Evolutionary conservation across 2,888 invertebrate genomes (phyloP), one percentile per base, ranked within the genome.

Genomic region (Parnassius glacialis): DNA sequence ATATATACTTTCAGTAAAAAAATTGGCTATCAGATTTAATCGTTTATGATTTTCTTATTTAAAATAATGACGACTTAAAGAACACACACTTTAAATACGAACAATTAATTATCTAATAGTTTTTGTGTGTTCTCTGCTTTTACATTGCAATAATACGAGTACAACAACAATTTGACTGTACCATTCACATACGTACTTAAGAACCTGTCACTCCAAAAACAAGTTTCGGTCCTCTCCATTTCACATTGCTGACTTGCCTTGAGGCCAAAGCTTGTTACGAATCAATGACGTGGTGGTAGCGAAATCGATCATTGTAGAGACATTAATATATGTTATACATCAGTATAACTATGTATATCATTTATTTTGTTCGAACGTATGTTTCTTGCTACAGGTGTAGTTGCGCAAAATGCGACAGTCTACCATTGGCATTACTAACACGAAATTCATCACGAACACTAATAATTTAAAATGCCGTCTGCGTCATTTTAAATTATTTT

Each of bases 201-300:
- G 71, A 75, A 78, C 79, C 76, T 79, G 84, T 79, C 76, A 68
- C 70, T 74, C 65, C 69, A 72, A 74, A 76, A 79, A 85, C 85
- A 67, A 78, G 84, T 87, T 85, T 83, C 71, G 72, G 71, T 65
- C 66, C 69, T 71, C 68, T 67, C 69, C 72, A 76, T 76, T 78
- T 78, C 74, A 67, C 71, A 69, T 52, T 51, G 61, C 58, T 65
- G 48, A n/a, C 48, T 47, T 68, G 48, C 48, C 48, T 47, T 68
- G 74, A 73, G 69, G 73, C 70, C 64, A 71, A 72, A 57, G 59
- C 58, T 61, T 62, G 52, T 48, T 52, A 57, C 53, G 53, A 64
- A 66, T 57, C 52, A 60, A 65, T 59, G 56, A 51, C 56, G 51
- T 57, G 56, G 56, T 59, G 11, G 45, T 43, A 53, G 52, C 52